Conservation (phyloP, 2,888 invertebrate genomes). For the Adineta ricciae region DNA sequence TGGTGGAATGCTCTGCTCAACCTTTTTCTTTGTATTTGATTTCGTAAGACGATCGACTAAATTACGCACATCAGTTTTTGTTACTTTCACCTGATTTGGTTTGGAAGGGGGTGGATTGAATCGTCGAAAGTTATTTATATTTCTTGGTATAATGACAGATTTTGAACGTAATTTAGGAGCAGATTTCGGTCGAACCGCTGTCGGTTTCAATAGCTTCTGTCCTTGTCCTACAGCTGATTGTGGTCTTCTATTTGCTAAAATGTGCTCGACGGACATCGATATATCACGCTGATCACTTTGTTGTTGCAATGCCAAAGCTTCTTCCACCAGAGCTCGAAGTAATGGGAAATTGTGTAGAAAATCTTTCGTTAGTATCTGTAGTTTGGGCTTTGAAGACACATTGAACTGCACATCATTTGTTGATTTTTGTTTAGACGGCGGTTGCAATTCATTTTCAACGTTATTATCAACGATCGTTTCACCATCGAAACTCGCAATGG, state of each 20-base stretch:
- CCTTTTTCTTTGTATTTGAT: neutral
- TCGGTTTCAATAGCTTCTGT: neutral
- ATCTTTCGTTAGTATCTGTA: neutral
- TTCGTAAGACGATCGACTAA: conserved; percentile 9
- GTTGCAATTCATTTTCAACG: neutral
- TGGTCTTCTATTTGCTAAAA: neutral
- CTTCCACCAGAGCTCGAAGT: neutral
- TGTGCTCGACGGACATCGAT: neutral
- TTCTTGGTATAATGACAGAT: neutral
- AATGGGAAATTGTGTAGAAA: conserved; percentile 15
- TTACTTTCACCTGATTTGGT: neutral
- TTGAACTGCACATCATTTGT: neutral
- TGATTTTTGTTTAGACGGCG: neutral
- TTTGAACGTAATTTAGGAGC: neutral
- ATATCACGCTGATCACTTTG: neutral
- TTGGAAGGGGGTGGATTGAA: neutral
- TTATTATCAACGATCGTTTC: neutral
- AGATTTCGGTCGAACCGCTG: neutral
- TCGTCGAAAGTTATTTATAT: neutral
- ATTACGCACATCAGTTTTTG: neutral
- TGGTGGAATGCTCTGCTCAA: neutral
- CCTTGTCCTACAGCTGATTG: neutral
- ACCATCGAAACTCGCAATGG: neutral
- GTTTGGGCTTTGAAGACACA: neutral
- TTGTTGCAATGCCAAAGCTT: conserved; percentile 4